phyloP scores from a whole-genome alignment of 1,140 invertebrate species.

The Phocides pigmalion region DNA sequence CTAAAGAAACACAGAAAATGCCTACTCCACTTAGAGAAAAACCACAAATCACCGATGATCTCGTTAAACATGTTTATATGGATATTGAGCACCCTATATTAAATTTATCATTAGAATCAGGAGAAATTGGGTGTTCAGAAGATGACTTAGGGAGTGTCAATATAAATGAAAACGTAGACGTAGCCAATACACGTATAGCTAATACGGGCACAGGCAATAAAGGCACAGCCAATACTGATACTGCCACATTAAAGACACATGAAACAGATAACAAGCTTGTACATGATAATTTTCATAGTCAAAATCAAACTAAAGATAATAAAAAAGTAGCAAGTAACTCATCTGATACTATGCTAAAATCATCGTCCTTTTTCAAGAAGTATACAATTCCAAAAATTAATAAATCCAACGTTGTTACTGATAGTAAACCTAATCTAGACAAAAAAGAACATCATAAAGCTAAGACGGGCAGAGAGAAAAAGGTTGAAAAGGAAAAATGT shows the following conservation, averaged over 20 bases:
- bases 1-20: conserved; percentile 33
- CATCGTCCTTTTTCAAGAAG: neutral
- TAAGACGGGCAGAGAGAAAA: neutral
- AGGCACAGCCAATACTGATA: neutral
- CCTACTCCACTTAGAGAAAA: conserved; percentile 46
- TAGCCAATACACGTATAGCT: too few relatives aligned
- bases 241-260: neutral
- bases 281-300: neutral
- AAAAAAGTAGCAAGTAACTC: neutral
- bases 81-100: conserved; percentile 48
- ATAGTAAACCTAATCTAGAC: neutral
- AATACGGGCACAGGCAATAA: too few relatives aligned
- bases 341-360: neutral
- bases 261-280: conserved; percentile 11
- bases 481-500: neutral
- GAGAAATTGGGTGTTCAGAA: conserved; percentile 39
- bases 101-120: conserved; percentile 44
- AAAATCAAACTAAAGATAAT: neutral
- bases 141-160: conserved; percentile 14
- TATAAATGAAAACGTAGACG: neutral
- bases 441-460: neutral
- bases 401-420: conserved; percentile 5
- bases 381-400: conserved; percentile 26
- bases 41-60: conserved; percentile 40
- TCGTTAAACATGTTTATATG: conserved; percentile 49